Percentiles rank a stretch among this genome's conserved stretches.
Conservation (phyloP, 2,113 vertebrate genomes). For the Passer montanus region DNA sequence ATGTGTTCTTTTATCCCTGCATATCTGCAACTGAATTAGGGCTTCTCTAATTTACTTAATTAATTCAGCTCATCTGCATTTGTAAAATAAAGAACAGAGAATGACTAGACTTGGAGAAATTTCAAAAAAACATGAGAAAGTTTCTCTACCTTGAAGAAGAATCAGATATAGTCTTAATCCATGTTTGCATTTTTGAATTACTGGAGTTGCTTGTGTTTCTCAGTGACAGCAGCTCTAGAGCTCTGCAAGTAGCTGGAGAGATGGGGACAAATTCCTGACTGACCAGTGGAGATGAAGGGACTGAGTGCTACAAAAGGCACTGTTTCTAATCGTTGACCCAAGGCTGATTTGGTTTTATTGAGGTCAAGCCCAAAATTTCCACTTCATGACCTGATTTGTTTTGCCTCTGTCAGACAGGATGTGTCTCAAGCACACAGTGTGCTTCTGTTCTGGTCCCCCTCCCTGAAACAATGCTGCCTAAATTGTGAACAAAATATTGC, state of each 20-base stretch:
- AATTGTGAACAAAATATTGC: neutral
- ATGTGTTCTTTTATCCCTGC: neutral
- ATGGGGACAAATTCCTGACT: neutral
- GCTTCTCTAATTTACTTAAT: constrained; percentile 1
- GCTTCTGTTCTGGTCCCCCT: neutral
- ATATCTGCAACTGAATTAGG: neutral
- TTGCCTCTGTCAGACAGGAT: neutral
- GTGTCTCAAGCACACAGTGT: accelerated
- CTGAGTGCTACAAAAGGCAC: neutral
- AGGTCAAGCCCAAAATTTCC: neutral
- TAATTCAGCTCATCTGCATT: constrained; percentile 10
- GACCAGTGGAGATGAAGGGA: neutral
- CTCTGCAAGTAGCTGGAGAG: neutral
- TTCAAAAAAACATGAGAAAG: neutral
- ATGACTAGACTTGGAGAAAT: neutral
- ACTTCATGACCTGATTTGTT: neutral
- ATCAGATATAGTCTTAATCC: neutral
- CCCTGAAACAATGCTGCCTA: neutral
- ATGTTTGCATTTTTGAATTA: neutral
- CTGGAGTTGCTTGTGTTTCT: neutral
- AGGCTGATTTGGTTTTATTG: neutral
- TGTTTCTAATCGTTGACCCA: neutral
- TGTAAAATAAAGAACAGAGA: neutral
- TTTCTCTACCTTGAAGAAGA: neutral
- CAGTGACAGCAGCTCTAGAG: neutral